These are phyloP conservation scores for Platichthys flesus DNA, from an alignment of 2,113 vertebrate species.

Conservation along the genomic window DNA sequence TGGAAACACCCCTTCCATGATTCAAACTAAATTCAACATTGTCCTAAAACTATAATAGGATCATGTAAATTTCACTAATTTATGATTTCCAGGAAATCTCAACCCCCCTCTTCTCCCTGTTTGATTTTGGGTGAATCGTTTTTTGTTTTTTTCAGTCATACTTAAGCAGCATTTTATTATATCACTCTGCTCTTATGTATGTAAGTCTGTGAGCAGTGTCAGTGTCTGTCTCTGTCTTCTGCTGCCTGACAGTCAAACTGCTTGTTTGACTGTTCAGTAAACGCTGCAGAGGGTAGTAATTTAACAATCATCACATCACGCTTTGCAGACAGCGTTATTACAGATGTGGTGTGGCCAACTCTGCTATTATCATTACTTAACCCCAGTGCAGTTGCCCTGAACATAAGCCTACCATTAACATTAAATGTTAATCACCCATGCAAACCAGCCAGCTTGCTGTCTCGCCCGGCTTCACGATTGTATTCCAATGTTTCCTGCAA, in stretches of 20 bases:
- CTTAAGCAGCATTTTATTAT: not conserved
- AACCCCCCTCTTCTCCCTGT: constrained; percentile 1
- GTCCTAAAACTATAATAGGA: constrained; percentile 41
- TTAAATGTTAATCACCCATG: constrained; percentile 78
- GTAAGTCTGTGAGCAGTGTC: not conserved
- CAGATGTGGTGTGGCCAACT: constrained; percentile 71
- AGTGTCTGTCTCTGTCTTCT: constrained; percentile 14
- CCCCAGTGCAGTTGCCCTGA: constrained; percentile 66
- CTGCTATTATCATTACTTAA: constrained; percentile 79
- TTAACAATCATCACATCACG: constrained; percentile 70
- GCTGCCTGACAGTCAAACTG: constrained; percentile 51
- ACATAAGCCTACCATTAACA: constrained; percentile 77
- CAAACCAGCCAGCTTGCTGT: constrained; percentile 48
- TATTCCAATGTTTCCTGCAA: constrained; percentile 56
- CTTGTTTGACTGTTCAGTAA: constrained; percentile 66
- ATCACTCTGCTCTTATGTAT: not conserved
- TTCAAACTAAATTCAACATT: constrained; percentile 53
- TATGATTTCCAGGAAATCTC: constrained; percentile 21
- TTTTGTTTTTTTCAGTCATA: constrained; percentile 4
- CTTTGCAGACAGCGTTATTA: constrained; percentile 79
- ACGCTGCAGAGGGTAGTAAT: constrained; percentile 67
- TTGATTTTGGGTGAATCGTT: not conserved
- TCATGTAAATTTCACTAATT: constrained; percentile 36
- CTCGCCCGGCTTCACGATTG: constrained; percentile 7
- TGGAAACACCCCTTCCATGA: constrained; percentile 47